These are phyloP conservation scores for Cepaea hortensis DNA, from an alignment of 2,888 invertebrate species.

Conservation along the genomic window DNA sequence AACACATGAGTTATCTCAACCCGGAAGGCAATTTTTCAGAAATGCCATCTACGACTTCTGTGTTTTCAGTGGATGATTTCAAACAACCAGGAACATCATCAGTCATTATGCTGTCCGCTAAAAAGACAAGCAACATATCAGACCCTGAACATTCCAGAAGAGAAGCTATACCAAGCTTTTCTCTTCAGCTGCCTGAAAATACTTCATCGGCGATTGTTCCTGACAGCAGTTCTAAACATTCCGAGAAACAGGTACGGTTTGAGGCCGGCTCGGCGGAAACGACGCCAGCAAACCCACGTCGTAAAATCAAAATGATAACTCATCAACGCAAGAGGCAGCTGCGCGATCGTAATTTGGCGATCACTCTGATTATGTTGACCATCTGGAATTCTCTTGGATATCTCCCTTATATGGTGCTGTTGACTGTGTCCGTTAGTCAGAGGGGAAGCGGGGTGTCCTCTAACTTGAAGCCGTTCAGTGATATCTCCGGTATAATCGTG, in stretches of 20 bases:
- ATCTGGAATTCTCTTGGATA: slow-evolving; percentile 21
- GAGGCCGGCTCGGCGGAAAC: no score
- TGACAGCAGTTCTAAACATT: background rate
- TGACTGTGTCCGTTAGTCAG: background rate
- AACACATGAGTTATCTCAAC: background rate
- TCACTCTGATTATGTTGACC: slow-evolving; percentile 26
- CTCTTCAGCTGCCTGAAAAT: background rate
- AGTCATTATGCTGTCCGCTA: background rate
- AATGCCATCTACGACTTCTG: background rate
- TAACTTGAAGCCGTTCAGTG: background rate
- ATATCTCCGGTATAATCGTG: background rate
- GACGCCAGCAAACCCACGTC: background rate
- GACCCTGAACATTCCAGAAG: background rate
- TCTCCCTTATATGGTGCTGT: slow-evolving; percentile 14
- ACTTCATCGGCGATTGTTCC: background rate
- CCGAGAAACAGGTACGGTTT: background rate
- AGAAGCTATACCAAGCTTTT: background rate
- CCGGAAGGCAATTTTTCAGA: background rate
- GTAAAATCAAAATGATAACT: background rate
- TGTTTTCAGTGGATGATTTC: background rate
- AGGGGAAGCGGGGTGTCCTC: background rate
- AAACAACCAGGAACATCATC: background rate
- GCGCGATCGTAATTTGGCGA: background rate
- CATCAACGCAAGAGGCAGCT: background rate
- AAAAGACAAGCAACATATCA: no score